phyloP scores from a whole-genome alignment of 2,888 invertebrate species.

The Linyphia triangularis region DNA sequence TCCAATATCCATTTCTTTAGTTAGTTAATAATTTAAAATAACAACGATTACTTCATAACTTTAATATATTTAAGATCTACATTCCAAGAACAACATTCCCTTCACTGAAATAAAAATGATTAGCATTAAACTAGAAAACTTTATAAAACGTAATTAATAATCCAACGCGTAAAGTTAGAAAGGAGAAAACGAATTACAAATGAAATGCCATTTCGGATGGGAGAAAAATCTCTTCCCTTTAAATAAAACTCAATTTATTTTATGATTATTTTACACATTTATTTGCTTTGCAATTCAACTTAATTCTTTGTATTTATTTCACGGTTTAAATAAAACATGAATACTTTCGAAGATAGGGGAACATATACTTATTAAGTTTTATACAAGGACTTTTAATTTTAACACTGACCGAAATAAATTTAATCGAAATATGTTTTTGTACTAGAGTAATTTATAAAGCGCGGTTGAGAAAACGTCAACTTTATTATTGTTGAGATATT shows the following conservation, averaged over 20 bases:
- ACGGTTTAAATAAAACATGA: neutral
- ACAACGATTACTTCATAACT: too few relatives aligned
- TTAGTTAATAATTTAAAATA: too few relatives aligned
- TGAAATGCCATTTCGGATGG: neutral
- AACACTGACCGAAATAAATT: too few relatives aligned
- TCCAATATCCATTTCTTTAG: too few relatives aligned
- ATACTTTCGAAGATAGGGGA: neutral
- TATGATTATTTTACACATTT: neutral
- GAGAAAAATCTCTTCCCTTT: neutral
- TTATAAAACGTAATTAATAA: neutral
- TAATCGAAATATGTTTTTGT: neutral
- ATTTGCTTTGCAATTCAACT: neutral
- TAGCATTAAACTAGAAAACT: too few relatives aligned
- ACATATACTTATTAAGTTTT: neutral
- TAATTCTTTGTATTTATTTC: slow-evolving; percentile 3
- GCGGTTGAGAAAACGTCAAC: too few relatives aligned
- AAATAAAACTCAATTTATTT: neutral
- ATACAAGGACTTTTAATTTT: neutral
- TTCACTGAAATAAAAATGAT: too few relatives aligned
- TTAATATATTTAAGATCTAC: too few relatives aligned
- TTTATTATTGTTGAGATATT: too few relatives aligned
- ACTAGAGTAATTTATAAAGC: too few relatives aligned
- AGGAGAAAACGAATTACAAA: neutral
- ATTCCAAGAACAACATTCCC: too few relatives aligned
- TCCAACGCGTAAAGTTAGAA: neutral